phyloP scores from a whole-genome alignment of 2,113 vertebrate genomes.

The Macquaria australasica region DNA sequence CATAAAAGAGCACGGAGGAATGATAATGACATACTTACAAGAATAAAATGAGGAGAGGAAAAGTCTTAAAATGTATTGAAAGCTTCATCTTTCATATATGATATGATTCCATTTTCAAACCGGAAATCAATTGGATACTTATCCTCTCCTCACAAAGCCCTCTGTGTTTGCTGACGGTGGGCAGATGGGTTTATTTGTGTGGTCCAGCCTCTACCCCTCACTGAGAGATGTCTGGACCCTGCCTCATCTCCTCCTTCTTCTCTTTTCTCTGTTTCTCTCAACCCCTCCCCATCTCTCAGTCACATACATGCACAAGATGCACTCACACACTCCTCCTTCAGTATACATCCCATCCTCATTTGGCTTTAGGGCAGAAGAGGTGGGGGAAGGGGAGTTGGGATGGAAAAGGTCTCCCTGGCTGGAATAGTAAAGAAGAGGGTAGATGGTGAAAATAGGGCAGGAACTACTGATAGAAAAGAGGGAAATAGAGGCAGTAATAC shows the following conservation, averaged over 20 bases:
- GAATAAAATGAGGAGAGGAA: background rate
- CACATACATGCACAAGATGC: constrained; percentile 30
- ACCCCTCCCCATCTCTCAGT: constrained; percentile 27
- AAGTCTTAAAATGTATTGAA: background rate
- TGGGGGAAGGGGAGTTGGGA: constrained; percentile 9
- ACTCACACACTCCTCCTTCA: constrained; percentile 21
- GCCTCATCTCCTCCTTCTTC: constrained; percentile 36
- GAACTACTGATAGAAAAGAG: too few relatives aligned
- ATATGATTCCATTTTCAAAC: constrained; percentile 64
- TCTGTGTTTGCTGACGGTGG: constrained; percentile 58
- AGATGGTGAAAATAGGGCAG: constrained; percentile 21
- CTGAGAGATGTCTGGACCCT: constrained; percentile 58
- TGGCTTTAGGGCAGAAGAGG: constrained; percentile 26
- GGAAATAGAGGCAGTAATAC: background rate
- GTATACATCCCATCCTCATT: constrained; percentile 39
- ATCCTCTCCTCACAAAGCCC: constrained; percentile 66
- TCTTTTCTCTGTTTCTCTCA: constrained; percentile 31
- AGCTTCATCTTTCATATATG: background rate
- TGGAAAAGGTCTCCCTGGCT: constrained; percentile 13
- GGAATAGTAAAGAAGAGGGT: constrained; percentile 1
- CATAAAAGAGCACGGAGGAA: background rate
- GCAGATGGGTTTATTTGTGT: constrained; percentile 76
- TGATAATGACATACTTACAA: background rate
- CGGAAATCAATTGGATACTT: constrained; percentile 75
- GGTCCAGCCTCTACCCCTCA: constrained; percentile 70